Evolutionary conservation across 23 tunicate species (phyloP), one percentile per base, ranked within the genome.

Genomic region (Trididemnum clinides): DNA sequence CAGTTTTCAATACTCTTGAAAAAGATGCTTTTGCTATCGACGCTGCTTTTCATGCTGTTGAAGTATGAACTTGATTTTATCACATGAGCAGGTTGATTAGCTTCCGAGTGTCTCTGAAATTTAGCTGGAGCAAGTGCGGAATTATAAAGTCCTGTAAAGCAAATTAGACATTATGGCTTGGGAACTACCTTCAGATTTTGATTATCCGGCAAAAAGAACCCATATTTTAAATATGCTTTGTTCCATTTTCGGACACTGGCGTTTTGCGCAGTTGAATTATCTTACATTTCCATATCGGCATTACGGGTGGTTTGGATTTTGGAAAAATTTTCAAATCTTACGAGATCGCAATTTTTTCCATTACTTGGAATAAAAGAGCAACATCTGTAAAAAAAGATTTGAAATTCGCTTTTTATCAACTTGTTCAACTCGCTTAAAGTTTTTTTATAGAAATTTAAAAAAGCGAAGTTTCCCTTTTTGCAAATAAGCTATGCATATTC

Each of bases 141-240:
- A 79, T 79, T 28, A 51, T 33, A 51, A 79, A 79, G 84, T 79
- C 33, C 28, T 5, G 28, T 79, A 79, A 5, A 51, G 71, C 84
- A 79, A 79, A 79, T 79, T 71, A 79, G n/a, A 79, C 84, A 79
- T 79, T 79, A 71, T 4, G 84, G 84, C 84, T 79, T 71, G 12
- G 84, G 84, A 79, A 33, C 84, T 27, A 29, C 84, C 28, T 79
- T 79, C 73, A 79, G 26, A 79, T 1, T 21, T 51, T 79, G 34
- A 71, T 54, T 71, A 79, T 79, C 84, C 33, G 84, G 73, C 71
- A 79, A 57, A 79, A 79, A 79, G 73, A 79, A 79, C 25, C 15
- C 73, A 26, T 79, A 39, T 79, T 71, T 32, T 51, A 71, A 63
- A 63, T 63, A 63, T 63, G 71, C n/a, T 18, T 63, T 22, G 71